Evolutionary conservation across 2,113 vertebrate species (phyloP).

Genomic region (Petromus typicus): DNA sequence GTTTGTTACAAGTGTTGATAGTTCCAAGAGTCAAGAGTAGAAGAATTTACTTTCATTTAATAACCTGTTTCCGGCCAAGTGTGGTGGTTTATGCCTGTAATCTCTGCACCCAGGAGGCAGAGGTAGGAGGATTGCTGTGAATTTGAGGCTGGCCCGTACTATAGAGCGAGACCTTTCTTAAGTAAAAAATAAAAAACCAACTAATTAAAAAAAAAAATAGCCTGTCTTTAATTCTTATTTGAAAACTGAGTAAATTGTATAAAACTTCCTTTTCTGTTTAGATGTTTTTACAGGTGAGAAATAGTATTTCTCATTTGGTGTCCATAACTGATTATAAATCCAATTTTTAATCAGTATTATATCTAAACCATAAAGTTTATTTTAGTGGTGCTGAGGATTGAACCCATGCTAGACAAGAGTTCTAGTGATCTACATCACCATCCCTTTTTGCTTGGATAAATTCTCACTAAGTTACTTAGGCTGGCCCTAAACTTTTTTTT

Average conservation of each 20-base stretch:
- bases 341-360: neutral
- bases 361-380: neutral
- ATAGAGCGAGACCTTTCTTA: no score
- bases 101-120: no score
- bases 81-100: no score
- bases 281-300: neutral
- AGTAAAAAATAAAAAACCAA: no score
- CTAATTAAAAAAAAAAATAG: neutral
- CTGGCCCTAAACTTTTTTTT: neutral
- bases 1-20: neutral
- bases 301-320: neutral
- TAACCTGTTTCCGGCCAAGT: neutral
- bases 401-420: neutral
- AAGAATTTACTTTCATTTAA: slow-evolving; percentile 46
- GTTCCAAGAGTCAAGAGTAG: neutral
- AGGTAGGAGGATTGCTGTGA: no score
- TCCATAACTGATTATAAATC: slow-evolving; percentile 6
- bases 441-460: neutral
- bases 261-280: slow-evolving; percentile 31
- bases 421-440: neutral
- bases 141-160: no score
- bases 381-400: neutral
- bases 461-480: neutral
- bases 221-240: slow-evolving; percentile 47
- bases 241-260: slow-evolving; percentile 3